Evolutionary conservation across 2,888 invertebrate genomes (phyloP).

Genomic region (Amphimallon solstitiale): DNA sequence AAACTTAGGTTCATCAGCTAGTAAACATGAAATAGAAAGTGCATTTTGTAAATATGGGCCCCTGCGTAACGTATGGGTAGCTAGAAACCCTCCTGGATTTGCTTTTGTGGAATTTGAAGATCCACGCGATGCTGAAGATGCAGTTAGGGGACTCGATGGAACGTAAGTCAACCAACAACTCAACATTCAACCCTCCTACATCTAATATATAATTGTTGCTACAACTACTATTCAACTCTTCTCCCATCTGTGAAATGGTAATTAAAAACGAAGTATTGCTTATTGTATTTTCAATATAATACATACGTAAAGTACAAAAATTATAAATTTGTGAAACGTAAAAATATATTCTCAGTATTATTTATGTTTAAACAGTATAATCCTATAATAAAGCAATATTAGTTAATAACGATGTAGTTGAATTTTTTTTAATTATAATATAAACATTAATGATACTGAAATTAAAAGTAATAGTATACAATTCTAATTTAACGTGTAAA

Average conservation of each 20-base stretch:
- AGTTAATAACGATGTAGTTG: too few species aligned
- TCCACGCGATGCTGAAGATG: conserved; percentile 87
- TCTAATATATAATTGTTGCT: conserved; percentile 37
- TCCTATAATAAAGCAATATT: too few species aligned
- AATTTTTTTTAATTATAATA: too few species aligned
- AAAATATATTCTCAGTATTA: too few species aligned
- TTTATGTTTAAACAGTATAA: too few species aligned
- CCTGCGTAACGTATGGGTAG: conserved; percentile 92
- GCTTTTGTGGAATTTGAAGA: conserved; percentile 93
- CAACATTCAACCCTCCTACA: conserved; percentile 39
- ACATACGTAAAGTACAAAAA: not conserved
- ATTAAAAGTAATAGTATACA: too few species aligned
- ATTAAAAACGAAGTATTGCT: conserved; percentile 28
- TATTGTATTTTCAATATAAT: conserved; percentile 1
- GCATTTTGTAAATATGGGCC: conserved; percentile 90
- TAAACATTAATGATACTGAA: too few species aligned
- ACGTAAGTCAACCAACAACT: conserved; percentile 68
- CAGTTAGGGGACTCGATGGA: conserved; percentile 84
- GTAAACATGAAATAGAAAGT: conserved; percentile 89
- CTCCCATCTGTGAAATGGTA: conserved; percentile 37
- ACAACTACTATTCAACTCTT: conserved; percentile 39
- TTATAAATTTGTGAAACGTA: not conserved
- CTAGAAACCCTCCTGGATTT: conserved; percentile 91
- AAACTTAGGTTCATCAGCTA: conserved; percentile 89
- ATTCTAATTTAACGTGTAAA: too few species aligned